Evolutionary conservation across 2,113 vertebrate genomes (phyloP).

Genomic region (Halcyon senegalensis): DNA sequence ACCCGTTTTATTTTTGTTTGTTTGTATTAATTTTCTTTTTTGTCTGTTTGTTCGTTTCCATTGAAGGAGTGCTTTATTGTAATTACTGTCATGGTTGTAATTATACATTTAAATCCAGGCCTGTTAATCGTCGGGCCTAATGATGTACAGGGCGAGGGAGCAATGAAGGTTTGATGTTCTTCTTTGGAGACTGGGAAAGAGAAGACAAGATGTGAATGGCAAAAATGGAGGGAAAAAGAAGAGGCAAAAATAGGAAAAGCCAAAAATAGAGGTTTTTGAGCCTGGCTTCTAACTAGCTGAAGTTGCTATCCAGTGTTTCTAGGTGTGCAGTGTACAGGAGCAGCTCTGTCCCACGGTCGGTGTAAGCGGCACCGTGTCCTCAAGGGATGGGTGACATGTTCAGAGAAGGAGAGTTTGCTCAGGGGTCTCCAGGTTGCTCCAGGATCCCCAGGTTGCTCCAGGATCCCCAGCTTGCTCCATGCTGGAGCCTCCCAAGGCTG

Average conservation of each 20-base stretch:
- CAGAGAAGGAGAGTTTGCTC: background rate
- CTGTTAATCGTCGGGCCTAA: background rate
- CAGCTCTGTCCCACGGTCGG: rapidly evolving
- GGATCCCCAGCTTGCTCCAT: background rate
- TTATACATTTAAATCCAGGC: slow-evolving; percentile 33
- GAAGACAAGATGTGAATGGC: background rate
- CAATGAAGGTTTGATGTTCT: slow-evolving; percentile 40
- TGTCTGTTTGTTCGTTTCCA: background rate
- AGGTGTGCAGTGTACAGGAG: background rate
- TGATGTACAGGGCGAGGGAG: background rate
- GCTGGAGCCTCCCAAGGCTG: background rate
- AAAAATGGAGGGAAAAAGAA: background rate
- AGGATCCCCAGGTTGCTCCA: background rate
- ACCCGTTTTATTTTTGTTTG: background rate
- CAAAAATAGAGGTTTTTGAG: slow-evolving; percentile 15
- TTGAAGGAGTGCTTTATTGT: slow-evolving; percentile 54
- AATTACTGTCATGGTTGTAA: slow-evolving; percentile 43
- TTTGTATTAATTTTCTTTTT: background rate
- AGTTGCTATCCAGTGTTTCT: background rate
- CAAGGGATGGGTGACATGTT: background rate
- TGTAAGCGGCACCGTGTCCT: background rate
- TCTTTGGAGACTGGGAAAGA: background rate
- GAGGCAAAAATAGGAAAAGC: background rate
- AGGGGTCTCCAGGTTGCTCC: background rate
- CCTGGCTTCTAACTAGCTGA: slow-evolving; percentile 14